phyloP scores from a whole-genome alignment of 2,888 invertebrate genomes.

The Plemyria rubiginata region DNA sequence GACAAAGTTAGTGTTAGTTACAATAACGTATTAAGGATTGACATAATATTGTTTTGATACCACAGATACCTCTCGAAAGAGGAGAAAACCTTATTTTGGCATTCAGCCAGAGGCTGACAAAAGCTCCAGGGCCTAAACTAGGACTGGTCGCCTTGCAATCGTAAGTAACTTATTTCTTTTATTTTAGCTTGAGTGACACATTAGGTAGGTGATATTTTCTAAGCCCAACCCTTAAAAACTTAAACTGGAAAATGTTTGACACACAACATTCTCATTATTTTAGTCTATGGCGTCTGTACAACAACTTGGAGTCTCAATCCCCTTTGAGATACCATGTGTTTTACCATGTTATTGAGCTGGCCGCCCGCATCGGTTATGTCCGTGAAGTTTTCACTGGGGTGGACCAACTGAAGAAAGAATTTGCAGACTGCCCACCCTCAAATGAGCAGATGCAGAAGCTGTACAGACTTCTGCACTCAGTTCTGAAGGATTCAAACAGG shows the following conservation, averaged over 20 bases:
- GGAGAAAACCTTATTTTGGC: constrained; percentile 95
- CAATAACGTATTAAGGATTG: no score
- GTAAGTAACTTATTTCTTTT: constrained; percentile 80
- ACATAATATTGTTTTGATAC: constrained; percentile 13
- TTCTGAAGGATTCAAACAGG: constrained; percentile 94
- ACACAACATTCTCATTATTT: constrained; percentile 40
- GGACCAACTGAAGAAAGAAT: constrained; percentile 92
- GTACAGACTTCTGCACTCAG: constrained; percentile 94
- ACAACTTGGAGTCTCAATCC: constrained; percentile 93
- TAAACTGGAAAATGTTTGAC: no score
- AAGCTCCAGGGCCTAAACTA: constrained; percentile 92
- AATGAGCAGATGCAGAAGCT: constrained; percentile 96
- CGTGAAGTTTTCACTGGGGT: constrained; percentile 93
- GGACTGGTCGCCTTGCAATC: constrained; percentile 93
- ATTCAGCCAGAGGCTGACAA: constrained; percentile 96
- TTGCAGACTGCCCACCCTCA: constrained; percentile 91
- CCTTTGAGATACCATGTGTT: constrained; percentile 96
- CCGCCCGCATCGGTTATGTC: constrained; percentile 94
- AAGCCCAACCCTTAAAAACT: no score
- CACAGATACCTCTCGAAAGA: constrained; percentile 92
- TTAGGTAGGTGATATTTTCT: no score
- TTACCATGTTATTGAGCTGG: constrained; percentile 95
- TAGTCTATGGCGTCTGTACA: constrained; percentile 95
- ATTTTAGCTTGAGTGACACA: neutral
- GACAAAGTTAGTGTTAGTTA: no score